Base-by-base conservation (phyloP, 2,797 vertebrate genomes). In the Acridotheres tristis region DNA sequence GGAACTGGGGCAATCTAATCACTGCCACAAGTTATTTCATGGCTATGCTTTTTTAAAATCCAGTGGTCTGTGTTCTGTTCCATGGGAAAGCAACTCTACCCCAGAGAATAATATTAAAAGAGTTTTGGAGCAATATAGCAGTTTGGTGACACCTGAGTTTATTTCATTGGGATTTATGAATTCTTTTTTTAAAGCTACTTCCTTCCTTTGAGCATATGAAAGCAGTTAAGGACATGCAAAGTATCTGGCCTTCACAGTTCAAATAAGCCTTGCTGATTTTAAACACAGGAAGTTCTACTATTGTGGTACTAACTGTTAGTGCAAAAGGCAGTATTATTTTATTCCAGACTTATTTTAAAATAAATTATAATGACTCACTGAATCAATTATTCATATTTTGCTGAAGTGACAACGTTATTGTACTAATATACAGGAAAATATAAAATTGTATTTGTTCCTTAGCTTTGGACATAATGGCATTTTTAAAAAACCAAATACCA, bases 321-420 rank as follows among this genome's bases (percentile, higher is more conserved):
- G 40, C 38, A 88, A 62, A 90, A 86, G 30, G 16, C 68, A 85
- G 38, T 91, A 45, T 72, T 93, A 47, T 53, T 75, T 87, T 83
- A 80, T 48, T 81, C 58, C 55, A 73, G 40, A 27, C 26, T 88
- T 26, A 71, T 79, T 75, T 90, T 30, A 91, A 88, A 90, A 81
- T 11, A 89, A 94, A 91, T 42, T 1, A 34, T 51, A 75, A 59
- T 84, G 80, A 90, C 34, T 84, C 77, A 73, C 32, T 75, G 67
- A 74, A 86, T 72, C 6, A 81, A 90, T 90, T 93, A 95, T 91
- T 94, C 63, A 82, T 79, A 76, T 16, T 81, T 82, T 18, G 29
- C 81, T 82, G 74, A 92, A 82, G 34, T 82, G 81, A 69, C 50
- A 59, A 48, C 16, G 21, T 53, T 82, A 77, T 42, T 74, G 20